Evolutionary conservation across 23 tunicate genomes (phyloP), one percentile per base, ranked within the genome.

Genomic region (Aplidium turbinatum): DNA sequence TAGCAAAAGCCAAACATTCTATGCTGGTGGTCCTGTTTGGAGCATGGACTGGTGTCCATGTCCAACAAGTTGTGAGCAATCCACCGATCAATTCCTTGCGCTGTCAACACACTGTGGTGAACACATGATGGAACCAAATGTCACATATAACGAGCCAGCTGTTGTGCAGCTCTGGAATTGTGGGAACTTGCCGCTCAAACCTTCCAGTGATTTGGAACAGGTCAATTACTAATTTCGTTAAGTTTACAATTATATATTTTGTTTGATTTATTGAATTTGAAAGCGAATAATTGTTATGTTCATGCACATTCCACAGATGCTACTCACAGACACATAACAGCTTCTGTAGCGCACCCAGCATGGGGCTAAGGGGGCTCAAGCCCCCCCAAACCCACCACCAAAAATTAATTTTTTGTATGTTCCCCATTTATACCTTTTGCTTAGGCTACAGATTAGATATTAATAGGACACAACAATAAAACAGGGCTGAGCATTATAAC

Each of bases 21-120:
- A 25, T 76, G 82, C 45, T 31, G 96, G 89, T 9, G 96, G 84
- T 4, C 89, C 96, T 3, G 96, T 89, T 5, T 81, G 85, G 89
- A 45, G 70, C 29, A 47, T 81, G 76, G 76, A 84, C 19, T 89
- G 96, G 96, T 89, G 89, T 69, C 96, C 96, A 1, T 65, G 38
- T 24, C 63, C 60, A 9, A 20, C 48, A 16, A 13, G 5, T 32
- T 40, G 16, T 0, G 52, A 0, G 2, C n/a, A 33, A 4, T 13
- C 21, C 33, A 35, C 35, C 7, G 77, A 77, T 6, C 96, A 89
- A 61, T 75, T 33, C 36, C 57, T 89, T 2, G 89, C 89, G 2
- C 16, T 76, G 39, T 16, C 58, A 33, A 51, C 87, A 13, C 79
- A 76, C 31, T 26, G 31, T n/a, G 73, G 63, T 1, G 78, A 82